Evolutionary conservation across 2,888 invertebrate genomes (phyloP), one percentile per base, ranked within the genome.

Genomic region (Perizoma affinitatum): DNA sequence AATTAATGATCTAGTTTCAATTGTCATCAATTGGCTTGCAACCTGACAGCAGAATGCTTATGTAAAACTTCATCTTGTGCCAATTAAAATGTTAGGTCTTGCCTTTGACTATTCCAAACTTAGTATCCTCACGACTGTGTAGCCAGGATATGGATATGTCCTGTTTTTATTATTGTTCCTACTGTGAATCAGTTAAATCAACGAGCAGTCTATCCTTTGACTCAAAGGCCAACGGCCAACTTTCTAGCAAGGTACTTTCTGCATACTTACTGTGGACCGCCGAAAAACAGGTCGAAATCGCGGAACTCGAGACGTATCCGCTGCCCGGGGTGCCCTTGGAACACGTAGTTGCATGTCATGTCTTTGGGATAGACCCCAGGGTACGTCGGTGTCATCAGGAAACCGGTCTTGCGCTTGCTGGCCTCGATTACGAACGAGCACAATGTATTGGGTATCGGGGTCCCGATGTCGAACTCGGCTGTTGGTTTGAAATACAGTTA

Each of bases 301-400:
- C 98, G 95, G 93, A 99, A 99, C 91, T 97, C 98, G 75, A 99
- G 94, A 69, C 98, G 96, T 75, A 99, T 97, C 82, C 99, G 93
- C 92, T 99, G 98, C 58, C 97, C 96, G 52, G 95, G 94, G 82
- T 95, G 95, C 54, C 99, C 99, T 79, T 96, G 95, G 92, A 99
- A 97, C 90, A 97, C 96, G 92, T 98, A 98, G 90, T 96, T 95
- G 94, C 99, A 99, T 76, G 94, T 94, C 81, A 98, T 95, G 90
- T 98, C 97, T 93, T 99, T 99, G 72, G 99, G 99, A 93, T 99
- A 99, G 79, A 98, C 96, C 73, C 99, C 99, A 66, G 99, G 99
- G 94, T 99, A 99, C 66, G 99, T 99, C 66, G 99, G 99, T 62
- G 99, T 98, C 80, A 98, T 93, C 79, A 99, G 96, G 80, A 95